These are phyloP conservation scores for Lateolabrax maculatus DNA, from an alignment of 2,797 vertebrate species.

Conservation along the genomic window DNA sequence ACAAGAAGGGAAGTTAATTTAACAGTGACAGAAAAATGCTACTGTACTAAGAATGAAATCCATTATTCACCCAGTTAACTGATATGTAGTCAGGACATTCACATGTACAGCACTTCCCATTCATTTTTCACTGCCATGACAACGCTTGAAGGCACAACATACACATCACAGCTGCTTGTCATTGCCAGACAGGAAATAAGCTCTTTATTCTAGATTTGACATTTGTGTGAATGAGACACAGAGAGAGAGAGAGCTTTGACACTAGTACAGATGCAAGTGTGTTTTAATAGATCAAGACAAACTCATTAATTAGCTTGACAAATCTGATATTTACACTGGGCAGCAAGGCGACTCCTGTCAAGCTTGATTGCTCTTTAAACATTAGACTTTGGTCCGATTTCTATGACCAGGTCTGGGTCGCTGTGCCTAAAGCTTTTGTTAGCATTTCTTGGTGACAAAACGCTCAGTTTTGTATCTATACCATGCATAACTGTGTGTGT, in stretches of 20 bases:
- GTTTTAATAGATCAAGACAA: slow-evolving; percentile 5
- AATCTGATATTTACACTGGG: neutral
- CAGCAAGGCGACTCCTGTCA: neutral
- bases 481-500: neutral
- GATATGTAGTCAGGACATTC: slow-evolving; percentile 23
- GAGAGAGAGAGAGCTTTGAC: neutral
- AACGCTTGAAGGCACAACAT: slow-evolving; percentile 29
- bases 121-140: slow-evolving; percentile 46
- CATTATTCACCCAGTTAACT: slow-evolving; percentile 29
- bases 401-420: neutral
- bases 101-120: slow-evolving; percentile 52
- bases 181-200: slow-evolving; percentile 32
- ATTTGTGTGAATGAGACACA: slow-evolving; percentile 15
- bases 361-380: neutral
- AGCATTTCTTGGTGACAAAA: neutral
- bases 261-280: neutral
- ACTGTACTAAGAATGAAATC: slow-evolving; percentile 27
- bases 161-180: neutral
- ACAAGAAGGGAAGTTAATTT: slow-evolving; percentile 20
- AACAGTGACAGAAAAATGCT: neutral
- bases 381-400: neutral
- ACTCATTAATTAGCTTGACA: slow-evolving; percentile 8
- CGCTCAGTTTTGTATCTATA: no score
- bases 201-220: slow-evolving; percentile 14
- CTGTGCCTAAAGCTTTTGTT: neutral